A percentile compares a stretch with the other conserved stretches of the same genome.
phyloP scores from a whole-genome alignment of 2,797 vertebrate species.

The Melanotaenia parkinsoni region DNA sequence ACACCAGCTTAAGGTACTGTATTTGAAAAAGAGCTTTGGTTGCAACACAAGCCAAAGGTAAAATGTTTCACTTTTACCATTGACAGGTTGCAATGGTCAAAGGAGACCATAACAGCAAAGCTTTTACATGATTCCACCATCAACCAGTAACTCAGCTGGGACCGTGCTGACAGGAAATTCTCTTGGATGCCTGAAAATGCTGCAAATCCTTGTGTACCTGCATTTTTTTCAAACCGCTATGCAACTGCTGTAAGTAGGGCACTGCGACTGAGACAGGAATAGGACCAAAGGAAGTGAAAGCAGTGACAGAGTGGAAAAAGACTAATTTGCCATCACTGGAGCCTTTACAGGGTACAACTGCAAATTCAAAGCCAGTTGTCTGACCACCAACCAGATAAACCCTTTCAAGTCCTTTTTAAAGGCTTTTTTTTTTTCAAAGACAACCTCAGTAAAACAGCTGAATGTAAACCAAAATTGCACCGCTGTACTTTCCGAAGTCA shows the following conservation, averaged over 20 bases:
- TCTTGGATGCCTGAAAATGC: constrained; percentile 8
- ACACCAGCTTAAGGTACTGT: neutral
- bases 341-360: constrained; percentile 40
- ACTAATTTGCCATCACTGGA: constrained; percentile 60
- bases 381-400: constrained; percentile 53
- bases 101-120: neutral
- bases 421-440: constrained; percentile 19
- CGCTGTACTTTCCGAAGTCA: constrained; percentile 38
- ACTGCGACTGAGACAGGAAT: constrained; percentile 57
- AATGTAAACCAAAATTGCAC: constrained; percentile 33
- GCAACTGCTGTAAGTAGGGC: constrained; percentile 36
- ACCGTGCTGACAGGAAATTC: constrained; percentile 6
- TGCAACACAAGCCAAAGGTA: neutral
- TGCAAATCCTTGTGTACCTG: constrained; percentile 40
- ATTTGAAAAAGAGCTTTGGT: neutral
- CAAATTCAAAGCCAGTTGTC: constrained; percentile 44
- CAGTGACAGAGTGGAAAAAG: constrained; percentile 65
- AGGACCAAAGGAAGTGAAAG: constrained; percentile 66
- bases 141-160: constrained; percentile 12
- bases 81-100: constrained; percentile 7
- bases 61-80: neutral
- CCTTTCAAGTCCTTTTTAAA: constrained; percentile 39
- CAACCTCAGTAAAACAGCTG: constrained; percentile 18
- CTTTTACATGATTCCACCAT: constrained; percentile 7
- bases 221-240: constrained; percentile 39